phyloP scores from a whole-genome alignment of 2,113 vertebrate genomes.

The Entelurus aequoreus region DNA sequence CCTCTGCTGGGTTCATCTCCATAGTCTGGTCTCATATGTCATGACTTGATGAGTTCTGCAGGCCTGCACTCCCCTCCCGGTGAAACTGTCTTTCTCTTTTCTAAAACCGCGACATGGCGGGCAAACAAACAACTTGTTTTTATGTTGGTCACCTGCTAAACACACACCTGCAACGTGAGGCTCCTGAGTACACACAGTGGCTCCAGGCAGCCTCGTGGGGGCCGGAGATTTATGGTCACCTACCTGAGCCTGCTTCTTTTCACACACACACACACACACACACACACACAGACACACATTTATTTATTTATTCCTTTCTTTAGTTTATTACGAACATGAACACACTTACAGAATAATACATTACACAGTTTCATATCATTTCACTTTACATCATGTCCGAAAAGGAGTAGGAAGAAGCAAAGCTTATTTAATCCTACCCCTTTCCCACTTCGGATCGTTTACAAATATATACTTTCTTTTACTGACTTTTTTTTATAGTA shows the following conservation, averaged over 20 bases:
- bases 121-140: background rate
- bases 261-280: conserved; percentile 10
- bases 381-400: too few relatives aligned
- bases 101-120: background rate
- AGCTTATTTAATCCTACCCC: too few relatives aligned
- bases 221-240: conserved; percentile 36
- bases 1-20: conserved; percentile 34
- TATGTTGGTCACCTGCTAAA: background rate
- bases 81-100: background rate
- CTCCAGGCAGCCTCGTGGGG: conserved; percentile 28
- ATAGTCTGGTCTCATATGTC: background rate
- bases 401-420: too few relatives aligned
- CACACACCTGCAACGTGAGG: conserved; percentile 37
- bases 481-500: too few relatives aligned
- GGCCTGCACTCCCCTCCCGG: conserved; percentile 3
- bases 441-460: too few relatives aligned
- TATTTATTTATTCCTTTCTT: too few relatives aligned
- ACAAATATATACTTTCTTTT: too few relatives aligned
- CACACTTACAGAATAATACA: too few relatives aligned
- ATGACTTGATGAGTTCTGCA: background rate
- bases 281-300: too few relatives aligned
- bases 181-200: conserved; percentile 31
- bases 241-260: conserved; percentile 18
- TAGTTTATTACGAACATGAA: too few relatives aligned
- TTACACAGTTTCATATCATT: too few relatives aligned